These are phyloP conservation scores for Chymomyza fuscimana DNA, from an alignment of 2,888 invertebrate species.

Conservation along the genomic window DNA sequence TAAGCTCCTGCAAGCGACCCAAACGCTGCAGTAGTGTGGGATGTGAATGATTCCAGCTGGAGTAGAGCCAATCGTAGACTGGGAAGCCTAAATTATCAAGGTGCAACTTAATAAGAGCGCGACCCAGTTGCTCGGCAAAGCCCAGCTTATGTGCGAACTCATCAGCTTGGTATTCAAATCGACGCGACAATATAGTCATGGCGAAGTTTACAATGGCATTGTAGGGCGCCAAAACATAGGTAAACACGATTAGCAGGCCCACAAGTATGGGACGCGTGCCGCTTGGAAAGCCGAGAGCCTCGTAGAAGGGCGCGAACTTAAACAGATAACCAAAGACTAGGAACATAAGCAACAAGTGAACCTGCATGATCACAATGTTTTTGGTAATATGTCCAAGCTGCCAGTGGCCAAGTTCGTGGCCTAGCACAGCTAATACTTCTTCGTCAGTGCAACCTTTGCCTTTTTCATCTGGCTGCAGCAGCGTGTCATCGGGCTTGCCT, in stretches of 20 bases:
- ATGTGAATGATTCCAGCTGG: conserved; percentile 97
- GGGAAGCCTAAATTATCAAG: conserved; percentile 98
- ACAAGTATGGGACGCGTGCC: conserved; percentile 91
- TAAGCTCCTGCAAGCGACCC: conserved; percentile 78
- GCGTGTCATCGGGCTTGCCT: conserved; percentile 79
- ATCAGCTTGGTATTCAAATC: conserved; percentile 98
- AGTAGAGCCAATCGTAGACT: conserved; percentile 94
- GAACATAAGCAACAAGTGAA: conserved; percentile 85
- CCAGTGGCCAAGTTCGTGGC: conserved; percentile 99
- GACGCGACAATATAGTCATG: conserved; percentile 90
- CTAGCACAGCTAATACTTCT: conserved; percentile 96
- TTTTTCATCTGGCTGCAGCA: conserved; percentile 76
- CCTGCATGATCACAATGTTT: conserved; percentile 90
- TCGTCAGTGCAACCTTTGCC: conserved; percentile 89
- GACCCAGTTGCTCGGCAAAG: conserved; percentile 87
- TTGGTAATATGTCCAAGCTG: conserved; percentile 93
- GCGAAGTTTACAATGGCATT: conserved; percentile 92
- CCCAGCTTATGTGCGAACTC: conserved; percentile 91
- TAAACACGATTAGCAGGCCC: conserved; percentile 93
- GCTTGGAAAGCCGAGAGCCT: conserved; percentile 91
- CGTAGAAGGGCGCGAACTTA: conserved; percentile 87
- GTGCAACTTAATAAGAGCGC: conserved; percentile 94
- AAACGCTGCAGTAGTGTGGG: conserved; percentile 97
- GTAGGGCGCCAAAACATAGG: conserved; percentile 95
- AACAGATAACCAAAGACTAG: conserved; percentile 85